Base-by-base conservation (phyloP, 2,888 invertebrate genomes). In the Reticulitermes lucifugus region DNA sequence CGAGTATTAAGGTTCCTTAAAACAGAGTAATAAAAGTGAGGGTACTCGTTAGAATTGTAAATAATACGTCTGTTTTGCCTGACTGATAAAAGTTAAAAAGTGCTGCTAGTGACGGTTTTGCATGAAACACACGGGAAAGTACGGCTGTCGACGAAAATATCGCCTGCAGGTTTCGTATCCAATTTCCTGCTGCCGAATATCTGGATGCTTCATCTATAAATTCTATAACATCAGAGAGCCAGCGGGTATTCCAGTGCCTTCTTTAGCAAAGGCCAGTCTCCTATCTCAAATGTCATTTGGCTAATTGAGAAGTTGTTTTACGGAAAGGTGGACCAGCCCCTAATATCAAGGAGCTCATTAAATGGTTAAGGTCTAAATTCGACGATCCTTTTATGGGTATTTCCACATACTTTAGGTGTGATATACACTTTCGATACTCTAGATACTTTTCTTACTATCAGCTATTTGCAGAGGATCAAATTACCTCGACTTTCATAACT, bases 181-280 rank as follows among this genome's bases (percentile, higher is more conserved):
- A 77, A 77, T 77, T 77, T 77, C 77, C 51, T 77, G 43, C 43
- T n/a, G 77, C 46, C 22, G 51, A 46, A n/a, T 77, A 77, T 51
- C 77, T 77, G 77, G n/a, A 77, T 77, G 77, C n/a, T 46, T n/a
- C 46, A 77, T 77, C 77, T 77, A 77, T 21, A 77, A 46, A 46
- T 77, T 77, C 43, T 77, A n/a, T n/a, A 77, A 77, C 77, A 46
- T 46, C 21, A 46, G 46, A 46, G 46, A 51, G 77, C 77, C 22
- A 46, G n/a, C 2, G 77, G 51, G n/a, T 21, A 77, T 46, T 73
- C 73, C 21, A 14, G 43, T 18, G 73, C 4, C 14, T 21, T 41
- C 25, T 7, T 18, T 41, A 35, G 73, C 14, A 55, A 29, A 22
- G 46, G 10, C 46, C 75, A 75, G 18, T 14, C 41, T 6, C 29